Base-by-base conservation (phyloP, 2,113 vertebrate species). In the Syngnathus floridae region DNA sequence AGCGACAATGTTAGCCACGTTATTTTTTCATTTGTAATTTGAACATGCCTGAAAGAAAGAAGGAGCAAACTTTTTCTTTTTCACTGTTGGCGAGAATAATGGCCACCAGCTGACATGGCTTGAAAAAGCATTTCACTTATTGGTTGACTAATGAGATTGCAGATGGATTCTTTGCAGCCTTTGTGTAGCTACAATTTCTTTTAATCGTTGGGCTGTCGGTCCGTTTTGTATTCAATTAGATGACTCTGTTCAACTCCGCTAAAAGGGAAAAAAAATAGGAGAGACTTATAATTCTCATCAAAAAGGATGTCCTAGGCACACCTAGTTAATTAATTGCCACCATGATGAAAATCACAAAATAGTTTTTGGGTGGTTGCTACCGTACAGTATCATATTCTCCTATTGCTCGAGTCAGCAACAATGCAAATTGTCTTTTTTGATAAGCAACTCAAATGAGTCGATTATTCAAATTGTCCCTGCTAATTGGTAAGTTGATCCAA, bases 401-500 rank as follows among this genome's bases (percentile, higher is more conserved):
- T 16, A 45, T 68, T 64, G 7, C 59, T 31, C 22, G 14, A 49
- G 66, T 10, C 57, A 3, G 13, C 19, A 6, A 46, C 22, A 61
- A 4, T 62, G 61, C 9, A 2, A 66, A 5, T 56, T 12, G 13
- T 56, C 22, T 54, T 31, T 7, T 36, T 67, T 41, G 36, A 67
- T 41, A 49, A 62, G 62, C 11, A 10, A 62, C 10, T 37, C 16
- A 49, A 41, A 41, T 61, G n/a, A 41, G 38, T 22, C 10, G 13
- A 64, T 64, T 49, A 64, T 48, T 63, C 16, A 49, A 64, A 64
- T 49, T 64, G 62, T 36, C 6, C 17, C 17, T 2, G 46, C 16
- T 51, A 49, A 64, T 64, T 64, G 26, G 26, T n/a, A 36, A 49
- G 62, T 64, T 31, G 45, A 49, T 64, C 62, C 26, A 64, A 49